Evolutionary conservation across 2,113 vertebrate genomes (phyloP), one percentile per base, ranked within the genome.

Genomic region (Antennarius striatus): DNA sequence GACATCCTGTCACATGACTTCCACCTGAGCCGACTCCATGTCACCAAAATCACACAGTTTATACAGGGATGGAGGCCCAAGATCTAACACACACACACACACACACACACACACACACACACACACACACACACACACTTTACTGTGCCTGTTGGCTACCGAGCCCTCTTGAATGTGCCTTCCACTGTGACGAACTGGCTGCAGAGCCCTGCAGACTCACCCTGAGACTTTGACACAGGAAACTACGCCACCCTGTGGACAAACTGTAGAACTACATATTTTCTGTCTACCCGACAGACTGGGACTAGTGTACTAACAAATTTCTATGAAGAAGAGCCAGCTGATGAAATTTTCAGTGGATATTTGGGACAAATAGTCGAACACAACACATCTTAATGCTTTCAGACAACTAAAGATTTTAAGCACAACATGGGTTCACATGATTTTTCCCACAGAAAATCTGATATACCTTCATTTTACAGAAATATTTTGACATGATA

Each of bases 41-140:
- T 98, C 81, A 99, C 97, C 86, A 99, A 99, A 92, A 96, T 98
- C 92, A 95, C 96, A 90, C 97, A 99, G 90, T 99, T 99, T 84
- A 98, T 99, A 89, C 98, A 98, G 87, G 98, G 98, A 75, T 99
- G 98, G 98, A 91, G 98, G 81, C 97, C 96, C 84, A 99, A 99
- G 83, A 97, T 99, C 77, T 98, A 71, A 83, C 36, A 40, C 67
- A 52, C 54, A 43, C 48, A 47, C 63, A 32, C 61, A 62, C 67
- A 40, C 56, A 36, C 32, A 39, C 45, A 49, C 16, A 28, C 43
- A 43, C 58, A 55, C 59, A 75, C 40, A 28, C 36, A 53, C 49
- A n/a, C 63, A 53, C 72, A 51, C 68, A 16, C 36, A 43, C 47
- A 57, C 36, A 28, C 46, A 47, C 40, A 63, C 74, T 59, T 39